Evolutionary conservation across 23 tunicate species (phyloP).

Genomic region (Styela plicata): DNA sequence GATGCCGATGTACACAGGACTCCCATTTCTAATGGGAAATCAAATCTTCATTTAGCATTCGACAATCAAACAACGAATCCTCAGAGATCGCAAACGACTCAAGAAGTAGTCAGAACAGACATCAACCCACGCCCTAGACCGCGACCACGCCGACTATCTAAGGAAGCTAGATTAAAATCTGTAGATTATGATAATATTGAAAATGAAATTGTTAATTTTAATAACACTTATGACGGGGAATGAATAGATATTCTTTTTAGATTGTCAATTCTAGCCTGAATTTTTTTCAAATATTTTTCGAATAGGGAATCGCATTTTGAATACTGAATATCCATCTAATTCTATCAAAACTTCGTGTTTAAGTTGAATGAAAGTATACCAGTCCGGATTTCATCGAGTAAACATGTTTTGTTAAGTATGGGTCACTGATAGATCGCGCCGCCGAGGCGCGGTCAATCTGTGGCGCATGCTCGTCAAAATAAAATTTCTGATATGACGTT

Average conservation of each 20-base stretch:
- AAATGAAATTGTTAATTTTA: background rate
- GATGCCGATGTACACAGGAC: background rate
- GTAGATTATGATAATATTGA: background rate
- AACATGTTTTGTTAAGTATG: too few relatives aligned
- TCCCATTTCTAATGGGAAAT: background rate
- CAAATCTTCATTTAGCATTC: background rate
- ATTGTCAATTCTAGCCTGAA: too few relatives aligned
- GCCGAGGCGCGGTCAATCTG: too few relatives aligned
- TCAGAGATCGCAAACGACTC: background rate
- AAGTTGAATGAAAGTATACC: too few relatives aligned
- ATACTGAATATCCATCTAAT: too few relatives aligned
- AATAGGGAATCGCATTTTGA: too few relatives aligned
- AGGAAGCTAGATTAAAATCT: background rate
- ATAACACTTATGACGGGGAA: background rate
- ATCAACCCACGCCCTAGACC: slow-evolving; percentile 10
- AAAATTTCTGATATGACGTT: too few relatives aligned
- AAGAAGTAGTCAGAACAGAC: background rate
- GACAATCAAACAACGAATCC: background rate
- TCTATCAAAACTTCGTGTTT: too few relatives aligned
- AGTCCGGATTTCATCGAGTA: too few relatives aligned
- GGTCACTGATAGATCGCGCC: too few relatives aligned
- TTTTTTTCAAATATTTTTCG: too few relatives aligned
- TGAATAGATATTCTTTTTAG: background rate
- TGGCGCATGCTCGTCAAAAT: too few relatives aligned
- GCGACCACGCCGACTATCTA: background rate